Percentiles rank a stretch among this genome's conserved stretches.
Evolutionary conservation across 1,140 invertebrate genomes (phyloP).

Genomic region (Rhynchophorus ferrugineus): DNA sequence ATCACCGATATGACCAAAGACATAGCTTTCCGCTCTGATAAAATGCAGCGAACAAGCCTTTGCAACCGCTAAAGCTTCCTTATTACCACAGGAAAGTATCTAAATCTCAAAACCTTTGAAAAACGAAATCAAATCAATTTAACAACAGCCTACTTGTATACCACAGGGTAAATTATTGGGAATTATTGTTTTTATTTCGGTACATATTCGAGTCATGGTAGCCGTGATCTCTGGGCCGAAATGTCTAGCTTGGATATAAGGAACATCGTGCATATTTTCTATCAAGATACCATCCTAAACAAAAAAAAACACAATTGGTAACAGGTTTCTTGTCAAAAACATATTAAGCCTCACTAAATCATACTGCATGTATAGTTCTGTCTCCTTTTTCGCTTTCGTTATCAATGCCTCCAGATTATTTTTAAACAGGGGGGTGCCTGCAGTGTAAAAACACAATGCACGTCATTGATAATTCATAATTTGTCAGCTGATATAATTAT

Average conservation of each 20-base stretch:
- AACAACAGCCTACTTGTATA: constrained; percentile 47
- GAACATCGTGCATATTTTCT: constrained; percentile 84
- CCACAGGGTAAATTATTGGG: constrained; percentile 49
- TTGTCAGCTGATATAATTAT: neutral
- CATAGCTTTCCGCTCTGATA: constrained; percentile 72
- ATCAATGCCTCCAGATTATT: constrained; percentile 47
- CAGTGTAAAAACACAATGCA: constrained; percentile 27
- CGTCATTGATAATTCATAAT: neutral
- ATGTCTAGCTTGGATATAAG: constrained; percentile 54
- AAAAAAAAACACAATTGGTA: constrained; percentile 9
- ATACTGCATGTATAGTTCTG: constrained; percentile 49
- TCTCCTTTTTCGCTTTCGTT: constrained; percentile 50
- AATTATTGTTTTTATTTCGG: constrained; percentile 47
- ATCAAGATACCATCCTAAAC: constrained; percentile 66
- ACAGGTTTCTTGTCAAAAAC: neutral
- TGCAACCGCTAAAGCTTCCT: constrained; percentile 69
- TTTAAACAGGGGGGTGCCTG: constrained; percentile 50
- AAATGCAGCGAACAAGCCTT: constrained; percentile 66
- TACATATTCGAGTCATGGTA: constrained; percentile 57
- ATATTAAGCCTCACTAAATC: constrained; percentile 47
- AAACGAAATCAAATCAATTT: neutral
- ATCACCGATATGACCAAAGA: constrained; percentile 76
- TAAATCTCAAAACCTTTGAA: constrained; percentile 32
- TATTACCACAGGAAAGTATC: constrained; percentile 70
- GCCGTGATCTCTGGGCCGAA: constrained; percentile 63